Percentiles rank a stretch among this genome's conserved stretches.
Evolutionary conservation across 2,797 vertebrate species (phyloP).

Genomic region (Clarias platycephalus): DNA sequence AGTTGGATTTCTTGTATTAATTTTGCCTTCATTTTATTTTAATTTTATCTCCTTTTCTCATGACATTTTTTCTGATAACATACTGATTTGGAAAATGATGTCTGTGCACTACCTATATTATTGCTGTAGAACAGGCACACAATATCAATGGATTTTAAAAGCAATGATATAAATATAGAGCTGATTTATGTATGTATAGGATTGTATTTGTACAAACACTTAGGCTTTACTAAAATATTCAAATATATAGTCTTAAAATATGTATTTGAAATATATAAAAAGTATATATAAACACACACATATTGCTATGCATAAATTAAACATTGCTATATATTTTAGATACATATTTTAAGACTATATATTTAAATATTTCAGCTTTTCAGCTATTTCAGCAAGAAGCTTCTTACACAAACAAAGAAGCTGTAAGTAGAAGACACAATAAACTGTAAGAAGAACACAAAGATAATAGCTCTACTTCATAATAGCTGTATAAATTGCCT

Average conservation of each 20-base stretch:
- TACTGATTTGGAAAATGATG: neutral
- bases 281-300: no score
- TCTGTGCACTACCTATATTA: neutral
- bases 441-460: neutral
- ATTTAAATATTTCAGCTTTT: no score
- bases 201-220: neutral
- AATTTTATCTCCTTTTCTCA: neutral
- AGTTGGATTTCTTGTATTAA: conserved; percentile 48
- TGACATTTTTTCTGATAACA: neutral
- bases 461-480: neutral
- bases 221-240: neutral
- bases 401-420: no score
- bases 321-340: no score
- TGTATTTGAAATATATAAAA: no score
- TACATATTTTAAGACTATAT: no score
- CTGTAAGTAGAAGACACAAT: no score
- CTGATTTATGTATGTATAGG: neutral
- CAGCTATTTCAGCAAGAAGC: no score
- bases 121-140: neutral
- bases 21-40: conserved; percentile 39
- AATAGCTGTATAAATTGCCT: neutral
- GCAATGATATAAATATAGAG: neutral
- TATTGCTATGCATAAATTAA: no score
- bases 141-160: neutral
- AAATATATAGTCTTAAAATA: no score